Base-by-base conservation (phyloP, 2,888 invertebrate species). In the Orchestes rusci region DNA sequence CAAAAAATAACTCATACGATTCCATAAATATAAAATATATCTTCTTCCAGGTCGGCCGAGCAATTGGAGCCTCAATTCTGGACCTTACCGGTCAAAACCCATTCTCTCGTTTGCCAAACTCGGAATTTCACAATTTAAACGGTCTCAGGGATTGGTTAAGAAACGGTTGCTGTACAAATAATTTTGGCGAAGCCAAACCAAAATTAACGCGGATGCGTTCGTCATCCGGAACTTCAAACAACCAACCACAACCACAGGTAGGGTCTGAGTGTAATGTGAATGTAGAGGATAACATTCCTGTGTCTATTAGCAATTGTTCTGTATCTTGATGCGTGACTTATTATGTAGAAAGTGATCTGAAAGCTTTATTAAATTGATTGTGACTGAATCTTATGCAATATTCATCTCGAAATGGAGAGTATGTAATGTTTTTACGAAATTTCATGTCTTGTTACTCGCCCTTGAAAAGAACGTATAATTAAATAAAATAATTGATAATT, bases 11-110 rank as follows among this genome's bases (percentile, higher is more conserved):
- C n/a, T n/a, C n/a, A n/a, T n/a, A n/a, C n/a, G n/a, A n/a, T n/a
- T n/a, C n/a, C n/a, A n/a, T n/a, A n/a, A n/a, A n/a, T n/a, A n/a
- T n/a, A n/a, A n/a, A n/a, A n/a, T n/a, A n/a, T n/a, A n/a, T n/a
- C n/a, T n/a, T 41, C 49, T 51, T 58, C 29, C 43, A 68, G 90
- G 87, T 88, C 63, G 91, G 91, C 3, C 78, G 79, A 45, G 84
- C 89, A 1, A 69, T 92, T 54, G 87, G 88, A 44, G 80, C 86
- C 30, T 88, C 91, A 1, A 83, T 91, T 53, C 69, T 92, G 56
- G 92, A 93, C 69, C 71, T 90, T 63, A 82, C 82, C 8, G 83
- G 81, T 38, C 77, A 76, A 50, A 90, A 91, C 68, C 89, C 89
- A 18, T 82, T 82, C 70, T 85, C 87, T 38, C 78, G 90, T 50